These are phyloP conservation scores for Brachyptera risi DNA, from an alignment of 2,888 invertebrate species.

Conservation along the genomic window DNA sequence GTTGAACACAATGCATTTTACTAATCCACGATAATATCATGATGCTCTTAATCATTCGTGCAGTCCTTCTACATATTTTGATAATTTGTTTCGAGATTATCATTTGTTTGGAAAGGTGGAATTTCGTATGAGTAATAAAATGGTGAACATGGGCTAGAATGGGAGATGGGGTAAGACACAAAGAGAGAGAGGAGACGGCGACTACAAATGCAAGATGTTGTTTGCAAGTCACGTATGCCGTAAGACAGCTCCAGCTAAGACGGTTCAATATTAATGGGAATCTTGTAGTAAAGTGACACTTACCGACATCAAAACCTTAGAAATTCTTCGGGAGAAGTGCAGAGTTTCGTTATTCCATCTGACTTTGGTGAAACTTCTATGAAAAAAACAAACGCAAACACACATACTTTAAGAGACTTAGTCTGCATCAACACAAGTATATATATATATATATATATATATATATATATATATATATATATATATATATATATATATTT, in stretches of 20 bases:
- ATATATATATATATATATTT: too few relatives aligned
- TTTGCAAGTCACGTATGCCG: background rate
- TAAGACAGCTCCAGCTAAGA: background rate
- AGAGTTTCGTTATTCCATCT: conserved; percentile 58
- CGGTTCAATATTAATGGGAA: conserved; percentile 16
- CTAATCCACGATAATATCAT: too few relatives aligned
- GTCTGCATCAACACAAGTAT: too few relatives aligned
- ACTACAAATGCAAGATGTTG: background rate
- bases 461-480: too few relatives aligned
- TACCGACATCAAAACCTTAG: conserved; percentile 57
- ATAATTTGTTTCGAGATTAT: too few relatives aligned
- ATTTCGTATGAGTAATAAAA: too few relatives aligned
- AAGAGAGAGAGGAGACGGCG: background rate
- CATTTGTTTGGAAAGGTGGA: background rate
- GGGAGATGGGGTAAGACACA: background rate
- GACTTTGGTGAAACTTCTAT: conserved; percentile 52
- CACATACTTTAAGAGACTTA: too few relatives aligned
- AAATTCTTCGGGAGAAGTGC: conserved; percentile 57
- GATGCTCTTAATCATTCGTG: too few relatives aligned
- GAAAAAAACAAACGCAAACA: conserved; percentile 39
- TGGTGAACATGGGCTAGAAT: background rate
- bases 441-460: too few relatives aligned
- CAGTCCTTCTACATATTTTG: too few relatives aligned
- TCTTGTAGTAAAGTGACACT: conserved; percentile 38
- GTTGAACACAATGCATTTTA: too few relatives aligned